Evolutionary conservation across 2,797 vertebrate genomes (phyloP).

Genomic region (Anableps anableps): DNA sequence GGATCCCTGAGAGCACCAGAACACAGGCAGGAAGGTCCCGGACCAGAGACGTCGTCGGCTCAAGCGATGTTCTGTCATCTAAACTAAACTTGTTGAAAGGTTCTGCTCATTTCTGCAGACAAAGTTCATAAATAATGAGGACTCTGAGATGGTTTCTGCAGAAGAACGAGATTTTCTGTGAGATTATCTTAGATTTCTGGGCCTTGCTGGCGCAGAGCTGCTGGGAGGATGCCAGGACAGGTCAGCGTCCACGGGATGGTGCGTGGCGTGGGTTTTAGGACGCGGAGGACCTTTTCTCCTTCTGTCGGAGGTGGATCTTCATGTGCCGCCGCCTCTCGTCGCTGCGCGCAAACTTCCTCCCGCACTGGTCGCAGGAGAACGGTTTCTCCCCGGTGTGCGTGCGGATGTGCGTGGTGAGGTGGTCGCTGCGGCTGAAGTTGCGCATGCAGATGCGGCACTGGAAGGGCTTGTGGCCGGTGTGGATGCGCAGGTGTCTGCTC

Average conservation of each 20-base stretch:
- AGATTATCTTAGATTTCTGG: background rate
- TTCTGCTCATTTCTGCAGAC: background rate
- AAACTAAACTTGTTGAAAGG: background rate
- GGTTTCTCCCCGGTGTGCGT: constrained; percentile 93
- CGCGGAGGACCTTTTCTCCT: constrained; percentile 77
- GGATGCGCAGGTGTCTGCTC: constrained; percentile 91
- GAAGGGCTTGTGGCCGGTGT: constrained; percentile 93
- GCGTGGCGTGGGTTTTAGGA: constrained; percentile 32
- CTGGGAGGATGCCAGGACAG: too few species aligned
- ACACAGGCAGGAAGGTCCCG: background rate
- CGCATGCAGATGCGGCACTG: constrained; percentile 94
- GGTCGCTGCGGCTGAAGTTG: constrained; percentile 92
- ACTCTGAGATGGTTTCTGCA: background rate
- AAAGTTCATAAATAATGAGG: background rate
- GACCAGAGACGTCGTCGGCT: background rate
- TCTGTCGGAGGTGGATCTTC: constrained; percentile 90
- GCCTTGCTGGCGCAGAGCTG: too few species aligned
- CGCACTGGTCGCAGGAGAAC: constrained; percentile 90
- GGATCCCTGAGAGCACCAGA: constrained; percentile 8
- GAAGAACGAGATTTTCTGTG: background rate
- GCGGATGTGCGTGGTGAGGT: constrained; percentile 92
- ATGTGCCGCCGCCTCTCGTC: constrained; percentile 90
- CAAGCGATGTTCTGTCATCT: background rate
- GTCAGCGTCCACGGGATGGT: background rate
- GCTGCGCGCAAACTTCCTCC: constrained; percentile 88